phyloP scores from a whole-genome alignment of 2,888 invertebrate species.

The Schrankia costaestrigalis region DNA sequence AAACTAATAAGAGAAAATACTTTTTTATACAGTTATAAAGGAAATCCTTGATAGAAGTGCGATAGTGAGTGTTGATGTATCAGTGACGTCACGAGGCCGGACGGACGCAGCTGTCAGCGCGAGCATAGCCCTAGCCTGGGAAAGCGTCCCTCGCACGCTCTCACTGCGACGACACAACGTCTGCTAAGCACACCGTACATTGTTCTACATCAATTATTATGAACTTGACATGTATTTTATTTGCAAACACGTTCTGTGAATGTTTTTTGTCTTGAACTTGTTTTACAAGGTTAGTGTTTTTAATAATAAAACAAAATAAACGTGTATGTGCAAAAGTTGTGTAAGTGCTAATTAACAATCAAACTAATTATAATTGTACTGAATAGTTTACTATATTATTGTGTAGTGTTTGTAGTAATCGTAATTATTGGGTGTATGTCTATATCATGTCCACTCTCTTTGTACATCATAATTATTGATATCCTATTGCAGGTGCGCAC shows the following conservation, averaged over 20 bases:
- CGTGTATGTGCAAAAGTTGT: too few species aligned
- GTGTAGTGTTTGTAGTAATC: too few species aligned
- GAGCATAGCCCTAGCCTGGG: conserved; percentile 50
- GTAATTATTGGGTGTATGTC: too few species aligned
- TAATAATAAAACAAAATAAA: background rate
- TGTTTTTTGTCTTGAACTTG: too few species aligned
- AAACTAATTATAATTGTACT: too few species aligned
- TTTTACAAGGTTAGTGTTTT: too few species aligned
- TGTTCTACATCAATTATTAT: conserved; percentile 59
- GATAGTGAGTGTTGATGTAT: conserved; percentile 17
- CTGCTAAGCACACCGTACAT: conserved; percentile 35
- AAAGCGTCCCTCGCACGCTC: conserved; percentile 51
- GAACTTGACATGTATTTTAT: conserved; percentile 53
- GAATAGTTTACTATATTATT: too few species aligned
- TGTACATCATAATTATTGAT: too few species aligned
- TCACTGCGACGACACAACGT: conserved; percentile 22
- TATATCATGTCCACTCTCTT: too few species aligned
- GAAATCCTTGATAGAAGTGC: conserved; percentile 38
- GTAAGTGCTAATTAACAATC: too few species aligned
- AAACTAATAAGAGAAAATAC: background rate
- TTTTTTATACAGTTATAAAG: too few species aligned
- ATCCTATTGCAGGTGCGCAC: too few species aligned
- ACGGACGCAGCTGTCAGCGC: conserved; percentile 31
- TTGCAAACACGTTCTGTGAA: conserved; percentile 11
- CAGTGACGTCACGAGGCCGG: conserved; percentile 41